A percentile compares a stretch with the other conserved stretches of the same genome.
Evolutionary conservation across 2,888 invertebrate species (phyloP).

Genomic region (Oasisia sp.): DNA sequence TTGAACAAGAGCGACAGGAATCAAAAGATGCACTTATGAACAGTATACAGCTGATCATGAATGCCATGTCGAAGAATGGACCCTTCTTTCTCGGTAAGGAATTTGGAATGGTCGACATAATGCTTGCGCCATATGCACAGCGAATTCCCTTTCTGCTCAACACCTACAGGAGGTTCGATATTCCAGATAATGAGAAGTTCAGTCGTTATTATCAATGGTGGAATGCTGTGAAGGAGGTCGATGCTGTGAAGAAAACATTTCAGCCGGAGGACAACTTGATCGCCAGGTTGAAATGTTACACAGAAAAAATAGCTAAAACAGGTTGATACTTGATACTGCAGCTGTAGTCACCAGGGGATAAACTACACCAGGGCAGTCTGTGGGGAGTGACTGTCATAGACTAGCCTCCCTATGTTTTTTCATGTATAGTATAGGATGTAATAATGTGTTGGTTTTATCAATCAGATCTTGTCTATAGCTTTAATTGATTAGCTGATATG

Average conservation of each 20-base stretch:
- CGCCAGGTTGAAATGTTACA: neutral
- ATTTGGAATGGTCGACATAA: constrained; percentile 50
- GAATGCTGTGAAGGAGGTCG: constrained; percentile 36
- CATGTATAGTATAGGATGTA: too few species aligned
- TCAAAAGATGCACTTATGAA: constrained; percentile 39
- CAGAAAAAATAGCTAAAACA: neutral
- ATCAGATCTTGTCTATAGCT: too few species aligned
- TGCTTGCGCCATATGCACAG: constrained; percentile 45
- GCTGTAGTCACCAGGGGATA: neutral
- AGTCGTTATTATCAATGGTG: constrained; percentile 38
- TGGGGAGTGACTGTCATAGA: too few species aligned
- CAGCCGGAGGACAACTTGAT: constrained; percentile 27
- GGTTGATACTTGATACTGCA: neutral
- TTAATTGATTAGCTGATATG: neutral
- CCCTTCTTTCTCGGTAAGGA: constrained; percentile 46
- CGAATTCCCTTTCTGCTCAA: constrained; percentile 42
- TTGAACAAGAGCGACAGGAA: constrained; percentile 39
- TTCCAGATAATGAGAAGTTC: constrained; percentile 43
- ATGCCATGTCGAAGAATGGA: constrained; percentile 37
- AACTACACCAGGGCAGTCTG: neutral
- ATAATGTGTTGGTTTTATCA: too few species aligned
- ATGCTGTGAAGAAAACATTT: constrained; percentile 27
- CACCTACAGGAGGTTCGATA: constrained; percentile 44
- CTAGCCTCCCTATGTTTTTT: too few species aligned
- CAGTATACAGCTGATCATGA: constrained; percentile 19